phyloP scores from a whole-genome alignment of 92 coral and sea anemone species.

The Micromussa lordhowensis region DNA sequence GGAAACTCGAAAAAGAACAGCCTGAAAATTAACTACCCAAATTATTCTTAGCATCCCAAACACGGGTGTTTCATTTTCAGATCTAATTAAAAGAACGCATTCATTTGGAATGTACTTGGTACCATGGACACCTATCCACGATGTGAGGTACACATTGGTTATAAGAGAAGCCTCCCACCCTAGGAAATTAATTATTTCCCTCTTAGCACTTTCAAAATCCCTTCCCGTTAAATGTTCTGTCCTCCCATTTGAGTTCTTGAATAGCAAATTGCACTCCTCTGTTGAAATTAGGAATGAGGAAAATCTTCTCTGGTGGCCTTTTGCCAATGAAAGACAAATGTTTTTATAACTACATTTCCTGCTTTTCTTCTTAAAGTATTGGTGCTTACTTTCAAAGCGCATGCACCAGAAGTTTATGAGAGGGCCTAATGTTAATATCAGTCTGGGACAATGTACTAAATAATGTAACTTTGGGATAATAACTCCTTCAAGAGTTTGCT shows the following conservation, averaged over 20 bases:
- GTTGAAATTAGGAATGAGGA: conserved; percentile 19
- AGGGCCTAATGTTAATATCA: conserved; percentile 76
- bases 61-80: conserved; percentile 39
- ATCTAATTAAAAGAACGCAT: conserved; percentile 39
- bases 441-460: conserved; percentile 71
- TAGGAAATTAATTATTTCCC: conserved; percentile 26
- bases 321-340: conserved; percentile 37
- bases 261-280: conserved; percentile 32
- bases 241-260: conserved; percentile 15
- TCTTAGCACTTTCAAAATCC: conserved; percentile 33
- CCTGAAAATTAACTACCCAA: conserved; percentile 35
- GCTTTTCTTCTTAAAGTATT: conserved; percentile 63
- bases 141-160: conserved; percentile 14
- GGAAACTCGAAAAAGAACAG: conserved; percentile 25
- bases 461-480: conserved; percentile 71
- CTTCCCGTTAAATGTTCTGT: conserved; percentile 23
- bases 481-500: conserved; percentile 13
- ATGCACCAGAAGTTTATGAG: conserved; percentile 71
- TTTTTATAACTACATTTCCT: conserved; percentile 38
- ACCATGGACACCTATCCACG: conserved; percentile 58
- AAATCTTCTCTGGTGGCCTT: conserved; percentile 38
- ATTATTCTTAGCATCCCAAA: conserved; percentile 22
- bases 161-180: conserved; percentile 21
- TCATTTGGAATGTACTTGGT: conserved; percentile 47
- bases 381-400: conserved; percentile 75